These are phyloP conservation scores for Rugalucina vietnamica DNA, from an alignment of 2,888 invertebrate species.

Conservation along the genomic window DNA sequence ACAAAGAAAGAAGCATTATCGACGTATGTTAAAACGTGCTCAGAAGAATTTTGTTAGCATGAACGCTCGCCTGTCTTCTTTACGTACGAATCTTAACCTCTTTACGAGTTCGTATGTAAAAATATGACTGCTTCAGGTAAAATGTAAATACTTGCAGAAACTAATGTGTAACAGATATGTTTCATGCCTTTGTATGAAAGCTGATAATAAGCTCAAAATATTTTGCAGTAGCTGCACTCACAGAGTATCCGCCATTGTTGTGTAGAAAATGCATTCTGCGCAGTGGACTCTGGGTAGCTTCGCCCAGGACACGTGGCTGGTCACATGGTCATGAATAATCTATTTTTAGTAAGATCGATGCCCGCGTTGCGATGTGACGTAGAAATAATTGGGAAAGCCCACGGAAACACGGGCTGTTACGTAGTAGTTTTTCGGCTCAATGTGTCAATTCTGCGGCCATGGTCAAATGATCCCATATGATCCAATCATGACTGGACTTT, in stretches of 20 bases:
- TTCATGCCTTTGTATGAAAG: conserved; percentile 42
- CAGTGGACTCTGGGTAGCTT: conserved; percentile 61
- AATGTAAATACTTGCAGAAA: conserved; percentile 55
- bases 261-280: conserved; percentile 63
- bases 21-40: conserved; percentile 47
- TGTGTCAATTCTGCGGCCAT: too few species aligned
- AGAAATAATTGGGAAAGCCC: not conserved
- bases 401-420: too few species aligned
- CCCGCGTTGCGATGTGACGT: not conserved
- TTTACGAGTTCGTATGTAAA: conserved; percentile 33
- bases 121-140: conserved; percentile 56
- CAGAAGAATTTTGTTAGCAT: conserved; percentile 9
- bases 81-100: conserved; percentile 51
- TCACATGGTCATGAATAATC: conserved; percentile 54
- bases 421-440: too few species aligned
- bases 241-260: conserved; percentile 80
- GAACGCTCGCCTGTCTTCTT: conserved; percentile 35
- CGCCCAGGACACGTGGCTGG: conserved; percentile 64
- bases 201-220: conserved; percentile 65
- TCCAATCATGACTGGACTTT: too few species aligned
- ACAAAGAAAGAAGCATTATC: conserved; percentile 24
- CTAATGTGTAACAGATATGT: conserved; percentile 39
- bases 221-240: conserved; percentile 69
- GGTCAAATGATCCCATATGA: too few species aligned
- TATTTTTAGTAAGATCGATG: conserved; percentile 6